A percentile compares a stretch with the other conserved stretches of the same genome.
These are phyloP conservation scores for Drosophila dives DNA, from an alignment of 2,888 invertebrate genomes.

Conservation along the genomic window DNA sequence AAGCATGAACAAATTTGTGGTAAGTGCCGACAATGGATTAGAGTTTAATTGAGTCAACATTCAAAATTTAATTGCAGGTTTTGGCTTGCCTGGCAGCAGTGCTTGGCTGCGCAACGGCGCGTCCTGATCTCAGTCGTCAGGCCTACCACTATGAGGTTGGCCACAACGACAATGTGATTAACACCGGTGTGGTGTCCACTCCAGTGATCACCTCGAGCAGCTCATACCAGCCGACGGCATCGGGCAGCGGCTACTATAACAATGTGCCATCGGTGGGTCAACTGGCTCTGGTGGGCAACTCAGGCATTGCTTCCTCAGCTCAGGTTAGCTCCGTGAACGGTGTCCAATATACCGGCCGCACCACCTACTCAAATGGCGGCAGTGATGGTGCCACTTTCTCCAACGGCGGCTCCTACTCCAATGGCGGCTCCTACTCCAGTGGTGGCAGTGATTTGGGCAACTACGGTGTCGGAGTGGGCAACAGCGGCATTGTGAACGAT, in stretches of 20 bases:
- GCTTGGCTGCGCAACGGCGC: constrained; percentile 61
- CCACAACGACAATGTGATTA: constrained; percentile 51
- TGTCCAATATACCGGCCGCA: constrained; percentile 21
- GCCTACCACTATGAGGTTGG: constrained; percentile 77
- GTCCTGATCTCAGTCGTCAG: constrained; percentile 80
- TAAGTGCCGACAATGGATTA: constrained; percentile 51
- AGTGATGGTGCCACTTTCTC: constrained; percentile 38
- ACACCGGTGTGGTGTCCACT: constrained; percentile 50
- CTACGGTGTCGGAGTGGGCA: background rate
- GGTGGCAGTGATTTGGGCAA: background rate
- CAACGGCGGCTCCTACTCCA: constrained; percentile 13
- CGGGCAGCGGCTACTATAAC: constrained; percentile 68
- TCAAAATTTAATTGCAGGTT: constrained; percentile 49
- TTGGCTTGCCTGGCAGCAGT: constrained; percentile 71
- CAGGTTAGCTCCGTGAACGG: constrained; percentile 16
- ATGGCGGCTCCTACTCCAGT: constrained; percentile 3
- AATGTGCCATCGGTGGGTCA: constrained; percentile 62
- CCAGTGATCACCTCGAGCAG: constrained; percentile 40
- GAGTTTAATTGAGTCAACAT: no score
- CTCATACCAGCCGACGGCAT: constrained; percentile 72
- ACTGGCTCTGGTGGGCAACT: constrained; percentile 21
- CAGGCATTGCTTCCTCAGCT: constrained; percentile 38
- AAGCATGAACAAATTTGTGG: constrained; percentile 77
- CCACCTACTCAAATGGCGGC: constrained; percentile 27
- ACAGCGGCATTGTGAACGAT: constrained; percentile 34